Conservation (phyloP, 2,113 vertebrate genomes). For the Aphyosemion australe region DNA sequence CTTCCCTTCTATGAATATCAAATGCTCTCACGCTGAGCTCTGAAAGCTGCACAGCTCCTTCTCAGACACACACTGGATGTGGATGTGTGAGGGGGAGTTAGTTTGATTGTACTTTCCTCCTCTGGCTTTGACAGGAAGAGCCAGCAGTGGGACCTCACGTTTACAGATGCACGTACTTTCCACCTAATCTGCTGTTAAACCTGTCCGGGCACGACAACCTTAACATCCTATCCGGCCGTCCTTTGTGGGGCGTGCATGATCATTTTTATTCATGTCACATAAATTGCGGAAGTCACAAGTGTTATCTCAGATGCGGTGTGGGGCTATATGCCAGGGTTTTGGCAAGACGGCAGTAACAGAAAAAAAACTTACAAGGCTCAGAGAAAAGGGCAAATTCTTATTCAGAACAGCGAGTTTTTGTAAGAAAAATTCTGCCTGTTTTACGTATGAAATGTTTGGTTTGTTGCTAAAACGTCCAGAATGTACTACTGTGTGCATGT, state of each 20-base stretch:
- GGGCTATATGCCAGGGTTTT: conserved; percentile 46
- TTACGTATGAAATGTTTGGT: conserved; percentile 2
- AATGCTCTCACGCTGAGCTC: conserved; percentile 77
- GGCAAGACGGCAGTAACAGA: conserved; percentile 36
- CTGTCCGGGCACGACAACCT: conserved; percentile 58
- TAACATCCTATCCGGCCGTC: conserved; percentile 53
- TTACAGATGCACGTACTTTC: conserved; percentile 52
- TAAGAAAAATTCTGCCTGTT: conserved; percentile 4
- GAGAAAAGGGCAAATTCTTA: conserved; percentile 39
- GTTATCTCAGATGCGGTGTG: conserved; percentile 54
- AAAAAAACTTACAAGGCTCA: conserved; percentile 29
- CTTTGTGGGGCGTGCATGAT: conserved; percentile 38
- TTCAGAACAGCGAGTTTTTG: conserved; percentile 30
- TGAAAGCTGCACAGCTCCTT: conserved; percentile 71
- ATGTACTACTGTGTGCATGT: not conserved
- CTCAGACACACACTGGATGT: conserved; percentile 55
- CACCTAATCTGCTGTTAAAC: conserved; percentile 64
- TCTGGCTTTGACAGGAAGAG: conserved; percentile 67
- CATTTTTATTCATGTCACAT: conserved; percentile 67
- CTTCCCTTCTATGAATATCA: conserved; percentile 82
- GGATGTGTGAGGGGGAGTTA: conserved; percentile 22
- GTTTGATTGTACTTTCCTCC: conserved; percentile 53
- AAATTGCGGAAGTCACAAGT: conserved; percentile 59
- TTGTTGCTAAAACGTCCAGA: conserved; percentile 24
- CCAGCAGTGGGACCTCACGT: conserved; percentile 57